phyloP scores from a whole-genome alignment of 2,888 invertebrate species.

The Hyalella azteca region DNA sequence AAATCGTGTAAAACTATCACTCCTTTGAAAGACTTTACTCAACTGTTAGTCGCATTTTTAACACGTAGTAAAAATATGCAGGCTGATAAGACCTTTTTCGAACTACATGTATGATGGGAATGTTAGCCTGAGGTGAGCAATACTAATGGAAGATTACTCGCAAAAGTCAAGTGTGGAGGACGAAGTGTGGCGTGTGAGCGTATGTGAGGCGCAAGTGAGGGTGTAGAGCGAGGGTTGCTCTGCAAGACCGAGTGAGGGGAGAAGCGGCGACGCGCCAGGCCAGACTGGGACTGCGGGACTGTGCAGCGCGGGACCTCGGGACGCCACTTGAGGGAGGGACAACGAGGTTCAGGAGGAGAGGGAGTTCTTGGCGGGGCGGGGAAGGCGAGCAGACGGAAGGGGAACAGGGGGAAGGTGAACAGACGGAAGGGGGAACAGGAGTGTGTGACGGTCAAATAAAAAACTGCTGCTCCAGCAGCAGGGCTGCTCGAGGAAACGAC shows the following conservation, averaged over 20 bases:
- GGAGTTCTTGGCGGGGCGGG: neutral
- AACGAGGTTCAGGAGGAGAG: neutral
- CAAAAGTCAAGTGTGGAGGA: neutral
- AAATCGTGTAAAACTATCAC: too few species aligned
- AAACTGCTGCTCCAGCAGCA: neutral
- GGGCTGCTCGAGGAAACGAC: too few species aligned
- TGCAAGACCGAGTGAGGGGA: neutral
- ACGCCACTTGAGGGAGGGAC: neutral
- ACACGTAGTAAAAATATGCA: too few species aligned
- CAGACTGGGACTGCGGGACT: constrained; percentile 6
- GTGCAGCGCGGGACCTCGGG: neutral
- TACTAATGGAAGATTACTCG: neutral
- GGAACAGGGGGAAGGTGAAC: neutral
- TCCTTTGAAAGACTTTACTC: too few species aligned
- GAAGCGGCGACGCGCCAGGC: neutral
- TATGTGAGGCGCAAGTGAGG: too few species aligned
- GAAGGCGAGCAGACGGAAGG: neutral
- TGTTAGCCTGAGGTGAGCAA: too few species aligned
- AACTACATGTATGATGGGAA: too few species aligned
- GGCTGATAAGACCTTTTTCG: too few species aligned
- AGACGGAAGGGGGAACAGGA: neutral
- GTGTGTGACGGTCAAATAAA: neutral
- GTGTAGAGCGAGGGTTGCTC: neutral
- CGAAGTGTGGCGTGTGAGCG: too few species aligned
- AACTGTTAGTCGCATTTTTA: too few species aligned